Conservation (phyloP, 2,113 vertebrate genomes). For the Chionomys nivalis region DNA sequence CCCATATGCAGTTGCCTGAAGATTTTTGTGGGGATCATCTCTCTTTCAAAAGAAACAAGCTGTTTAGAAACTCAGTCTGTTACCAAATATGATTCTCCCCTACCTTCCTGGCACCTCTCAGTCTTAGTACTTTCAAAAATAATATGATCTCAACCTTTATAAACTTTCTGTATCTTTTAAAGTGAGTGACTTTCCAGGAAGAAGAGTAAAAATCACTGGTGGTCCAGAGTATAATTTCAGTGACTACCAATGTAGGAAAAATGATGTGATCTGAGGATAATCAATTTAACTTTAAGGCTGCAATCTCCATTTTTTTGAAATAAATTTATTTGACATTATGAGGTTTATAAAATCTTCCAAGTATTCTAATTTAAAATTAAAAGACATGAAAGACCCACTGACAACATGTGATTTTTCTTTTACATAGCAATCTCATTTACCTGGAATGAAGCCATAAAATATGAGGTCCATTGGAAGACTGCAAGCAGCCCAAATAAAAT, state of each 20-base stretch:
- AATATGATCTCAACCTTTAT: not conserved
- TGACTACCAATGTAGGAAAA: not conserved
- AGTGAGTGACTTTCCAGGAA: not conserved
- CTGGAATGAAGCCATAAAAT: constrained; percentile 48
- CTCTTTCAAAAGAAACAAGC: constrained; percentile 63
- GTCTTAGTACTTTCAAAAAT: constrained; percentile 48
- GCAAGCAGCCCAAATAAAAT: constrained; percentile 45
- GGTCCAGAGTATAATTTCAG: not conserved
- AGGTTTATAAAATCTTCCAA: constrained; percentile 38
- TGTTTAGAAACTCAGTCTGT: constrained; percentile 61
- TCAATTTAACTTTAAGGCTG: constrained; percentile 20
- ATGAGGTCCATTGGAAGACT: not conserved
- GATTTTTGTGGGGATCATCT: constrained; percentile 50
- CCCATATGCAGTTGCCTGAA: constrained; percentile 76
- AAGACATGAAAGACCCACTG: constrained; percentile 3
- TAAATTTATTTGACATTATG: constrained; percentile 35
- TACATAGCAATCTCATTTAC: constrained; percentile 41
- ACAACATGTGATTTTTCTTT: constrained; percentile 16
- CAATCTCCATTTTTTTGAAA: not conserved
- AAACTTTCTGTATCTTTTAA: constrained; percentile 43
- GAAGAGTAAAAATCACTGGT: constrained; percentile 3
- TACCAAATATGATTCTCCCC: constrained; percentile 39
- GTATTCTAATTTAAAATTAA: constrained; percentile 60
- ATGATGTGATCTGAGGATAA: not conserved
- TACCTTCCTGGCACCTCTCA: not conserved